Conservation (phyloP, 92 coral and sea anemone genomes). For the Epizoanthus scotinus region DNA sequence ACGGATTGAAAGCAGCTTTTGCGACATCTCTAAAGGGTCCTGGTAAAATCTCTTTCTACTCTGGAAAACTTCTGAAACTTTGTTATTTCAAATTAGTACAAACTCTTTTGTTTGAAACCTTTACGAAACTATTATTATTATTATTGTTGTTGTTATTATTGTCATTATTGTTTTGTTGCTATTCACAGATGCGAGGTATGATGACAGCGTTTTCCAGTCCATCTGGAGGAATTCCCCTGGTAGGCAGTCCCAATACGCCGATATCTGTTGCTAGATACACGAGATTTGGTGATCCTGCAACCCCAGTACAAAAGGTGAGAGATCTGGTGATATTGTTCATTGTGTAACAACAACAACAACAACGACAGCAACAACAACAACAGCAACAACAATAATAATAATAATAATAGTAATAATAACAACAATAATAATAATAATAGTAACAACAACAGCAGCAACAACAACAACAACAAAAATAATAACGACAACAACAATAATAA, state of each 20-base stretch:
- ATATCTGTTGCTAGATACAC: slow-evolving; percentile 19
- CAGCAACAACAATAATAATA: not conserved
- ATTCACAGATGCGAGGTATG: slow-evolving; percentile 29
- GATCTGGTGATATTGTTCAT: no score
- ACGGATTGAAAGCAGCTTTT: not conserved
- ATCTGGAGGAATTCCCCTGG: not conserved
- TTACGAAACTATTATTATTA: not conserved
- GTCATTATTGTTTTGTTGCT: not conserved
- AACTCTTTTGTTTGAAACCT: no score
- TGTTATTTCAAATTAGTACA: no score
- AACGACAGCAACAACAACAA: no score
- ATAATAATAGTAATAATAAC: no score
- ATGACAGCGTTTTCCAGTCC: slow-evolving; percentile 29
- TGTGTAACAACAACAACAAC: not conserved
- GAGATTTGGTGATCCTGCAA: slow-evolving; percentile 80
- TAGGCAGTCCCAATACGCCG: not conserved
- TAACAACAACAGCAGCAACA: not conserved
- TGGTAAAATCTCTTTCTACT: no score
- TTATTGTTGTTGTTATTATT: not conserved
- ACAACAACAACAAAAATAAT: no score
- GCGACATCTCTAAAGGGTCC: not conserved
- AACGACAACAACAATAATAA: no score
- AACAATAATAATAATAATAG: not conserved
- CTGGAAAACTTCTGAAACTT: no score
- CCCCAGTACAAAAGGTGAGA: slow-evolving; percentile 86